Percentiles rank a stretch among this genome's conserved stretches.
Conservation (phyloP, 2,888 invertebrate genomes). For the Parnassius orleans region DNA sequence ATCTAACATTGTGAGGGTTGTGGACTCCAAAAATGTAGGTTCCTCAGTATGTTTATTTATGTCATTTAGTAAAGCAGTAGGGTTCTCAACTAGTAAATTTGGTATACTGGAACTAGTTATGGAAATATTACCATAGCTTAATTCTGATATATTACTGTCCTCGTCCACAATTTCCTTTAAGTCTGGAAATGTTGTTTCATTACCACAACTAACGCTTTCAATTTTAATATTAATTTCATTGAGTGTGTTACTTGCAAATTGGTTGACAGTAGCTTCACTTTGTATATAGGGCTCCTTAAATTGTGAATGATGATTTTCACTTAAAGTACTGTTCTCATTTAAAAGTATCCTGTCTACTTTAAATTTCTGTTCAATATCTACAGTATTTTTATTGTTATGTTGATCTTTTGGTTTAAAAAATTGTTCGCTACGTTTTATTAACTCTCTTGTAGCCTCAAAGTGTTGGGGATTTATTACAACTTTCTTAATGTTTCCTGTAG, state of each 20-base stretch:
- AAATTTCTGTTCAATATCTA: neutral
- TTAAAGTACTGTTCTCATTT: neutral
- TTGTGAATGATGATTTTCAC: neutral
- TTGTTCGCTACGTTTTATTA: conserved; percentile 13
- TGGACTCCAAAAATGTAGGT: conserved; percentile 32
- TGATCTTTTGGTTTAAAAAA: conserved; percentile 1
- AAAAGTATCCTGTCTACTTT: neutral
- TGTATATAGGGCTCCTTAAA: neutral
- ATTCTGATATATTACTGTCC: conserved; percentile 46
- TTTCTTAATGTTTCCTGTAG: conserved; percentile 33
- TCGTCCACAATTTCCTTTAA: conserved; percentile 39
- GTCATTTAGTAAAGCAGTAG: conserved; percentile 29
- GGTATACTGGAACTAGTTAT: conserved; percentile 35
- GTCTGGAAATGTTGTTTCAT: conserved; percentile 31
- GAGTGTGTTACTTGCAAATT: neutral
- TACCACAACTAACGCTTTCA: conserved; percentile 1
- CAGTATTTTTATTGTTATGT: conserved; percentile 6
- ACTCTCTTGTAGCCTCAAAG: conserved; percentile 28
- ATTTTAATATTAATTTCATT: neutral
- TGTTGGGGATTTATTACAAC: conserved; percentile 42
- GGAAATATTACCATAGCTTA: conserved; percentile 46
- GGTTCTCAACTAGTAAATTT: conserved; percentile 34
- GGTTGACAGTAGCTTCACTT: neutral
- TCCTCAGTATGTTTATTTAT: conserved; percentile 35
- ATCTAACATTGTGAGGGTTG: conserved; percentile 34